A percentile compares a stretch with the other conserved stretches of the same genome.
phyloP scores from a whole-genome alignment of 2,888 invertebrate genomes.

The Heliconius hortense region DNA sequence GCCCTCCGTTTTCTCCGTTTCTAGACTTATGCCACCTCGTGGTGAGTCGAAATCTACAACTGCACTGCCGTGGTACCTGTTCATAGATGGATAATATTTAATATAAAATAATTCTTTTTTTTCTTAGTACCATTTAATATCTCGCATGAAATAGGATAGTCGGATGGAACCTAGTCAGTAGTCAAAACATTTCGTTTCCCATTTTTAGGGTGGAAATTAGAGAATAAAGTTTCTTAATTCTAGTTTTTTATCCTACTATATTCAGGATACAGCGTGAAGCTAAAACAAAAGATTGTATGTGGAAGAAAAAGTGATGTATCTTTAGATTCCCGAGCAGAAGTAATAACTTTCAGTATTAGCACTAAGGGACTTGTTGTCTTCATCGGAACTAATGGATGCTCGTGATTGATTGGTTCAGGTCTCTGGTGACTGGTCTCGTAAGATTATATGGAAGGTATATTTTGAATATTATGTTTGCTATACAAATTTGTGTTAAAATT shows the following conservation, averaged over 20 bases:
- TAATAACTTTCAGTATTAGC: slow-evolving; percentile 18
- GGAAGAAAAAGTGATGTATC: neutral
- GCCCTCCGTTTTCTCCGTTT: slow-evolving; percentile 92
- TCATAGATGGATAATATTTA: neutral
- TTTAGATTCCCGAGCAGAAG: neutral
- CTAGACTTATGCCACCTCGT: slow-evolving; percentile 92
- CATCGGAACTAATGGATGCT: slow-evolving; percentile 16
- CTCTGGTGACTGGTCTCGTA: slow-evolving; percentile 11
- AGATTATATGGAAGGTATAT: too few species aligned
- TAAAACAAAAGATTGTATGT: neutral
- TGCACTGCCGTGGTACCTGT: slow-evolving; percentile 90
- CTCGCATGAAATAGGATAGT: neutral
- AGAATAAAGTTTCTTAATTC: too few species aligned
- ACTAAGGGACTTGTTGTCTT: slow-evolving; percentile 14
- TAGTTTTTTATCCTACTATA: too few species aligned
- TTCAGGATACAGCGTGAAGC: neutral
- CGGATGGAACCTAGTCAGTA: neutral
- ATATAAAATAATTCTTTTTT: neutral
- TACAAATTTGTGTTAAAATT: neutral
- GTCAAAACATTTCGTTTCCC: neutral
- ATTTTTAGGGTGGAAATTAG: too few species aligned
- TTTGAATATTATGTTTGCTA: neutral
- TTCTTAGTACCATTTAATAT: neutral
- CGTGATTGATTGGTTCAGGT: slow-evolving; percentile 24
- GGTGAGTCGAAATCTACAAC: slow-evolving; percentile 93